Evolutionary conservation across 2,113 vertebrate species (phyloP), one percentile per base, ranked within the genome.

Genomic region (Nothobranchius kuhntae): DNA sequence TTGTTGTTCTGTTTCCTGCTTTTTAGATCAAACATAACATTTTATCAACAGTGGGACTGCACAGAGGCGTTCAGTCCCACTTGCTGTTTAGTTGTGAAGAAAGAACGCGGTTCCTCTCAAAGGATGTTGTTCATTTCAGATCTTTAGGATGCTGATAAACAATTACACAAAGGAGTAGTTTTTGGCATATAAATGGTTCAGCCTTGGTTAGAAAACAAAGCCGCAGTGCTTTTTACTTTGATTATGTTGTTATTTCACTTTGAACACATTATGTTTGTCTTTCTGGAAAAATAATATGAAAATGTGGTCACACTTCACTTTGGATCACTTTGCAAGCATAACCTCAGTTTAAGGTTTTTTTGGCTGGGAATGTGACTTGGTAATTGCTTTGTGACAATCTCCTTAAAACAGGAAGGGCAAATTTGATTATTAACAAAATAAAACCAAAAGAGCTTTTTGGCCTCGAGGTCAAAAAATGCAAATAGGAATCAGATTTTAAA

Each of bases 401-500:
- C 61, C 42, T 50, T 48, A 71, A 50, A 55, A 58, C 46, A 48
- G n/a, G 24, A 50, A 17, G 15, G 17, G 13, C 9, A 26, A 13
- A 6, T 52, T 14, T 2, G 30, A 48, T 61, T 65, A 51, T 42
- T 14, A 30, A 36, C 9, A 51, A 67, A 73, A 60, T 9, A 24
- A 17, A 60, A 71, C 38, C 26, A 56, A 40, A 64, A 59, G 42
- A 59, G 59, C 46, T 62, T 24, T 50, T 50, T 12, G 78, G 81
- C 61, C 71, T 26, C 12, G 36, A 38, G 42, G 53, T 85, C 83
- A 68, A 68, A 64, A 72, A 72, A 71, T 80, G 70, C 73, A 82
- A 84, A 85, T 75, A 84, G 47, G 61, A 44, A 57, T 65, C 66
- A 62, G 69, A 74, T 77, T 65, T 80, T 73, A 78, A 87, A 83